Base-by-base conservation (phyloP, 1,140 invertebrate species). In the Drosophila hydei region DNA sequence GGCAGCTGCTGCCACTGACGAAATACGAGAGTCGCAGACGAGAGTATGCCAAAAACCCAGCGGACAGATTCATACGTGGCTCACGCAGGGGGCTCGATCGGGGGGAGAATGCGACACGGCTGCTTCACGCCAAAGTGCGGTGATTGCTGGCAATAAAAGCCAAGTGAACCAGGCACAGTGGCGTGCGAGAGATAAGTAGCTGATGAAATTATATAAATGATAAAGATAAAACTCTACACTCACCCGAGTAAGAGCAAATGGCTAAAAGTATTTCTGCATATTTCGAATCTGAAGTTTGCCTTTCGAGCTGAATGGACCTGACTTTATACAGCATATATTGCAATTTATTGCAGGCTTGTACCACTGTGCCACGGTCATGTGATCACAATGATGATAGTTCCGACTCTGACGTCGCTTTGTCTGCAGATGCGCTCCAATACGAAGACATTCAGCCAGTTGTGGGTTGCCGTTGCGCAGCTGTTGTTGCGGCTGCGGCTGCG, bases 91-190 rank as follows among this genome's bases (percentile, higher is more conserved):
- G 23, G 75, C 12, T n/a, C 23, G 23, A n/a, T 14, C 14, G 38
- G 43, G 40, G 19, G 23, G 14, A 52, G 52, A 51, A 43, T 47
- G 52, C 67, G 64, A 80, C 72, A 81, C 78, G 71, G 70, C 67
- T 77, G 62, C 64, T 81, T 81, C 78, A 83, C 78, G 78, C 74
- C 78, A 74, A 62, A 65, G 43, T 81, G 78, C 78, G 19, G 73
- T 65, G 78, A 80, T 81, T 81, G 78, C 43, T 60, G 36, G 47
- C 14, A 70, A 80, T 70, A 81, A 30, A 58, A 77, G 51, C 27
- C 55, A 70, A 55, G 43, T 74, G 63, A 48, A 30, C n/a, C 19
- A 21, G 52, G 77, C 55, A 75, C 64, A 60, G 50, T 61, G 55
- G 33, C 33, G 25, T 30, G 6, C 36, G 42, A 40, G 12, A n/a